Percentiles rank a stretch among this genome's conserved stretches.
Evolutionary conservation across 2,113 vertebrate species (phyloP).

Genomic region (Equus quagga): DNA sequence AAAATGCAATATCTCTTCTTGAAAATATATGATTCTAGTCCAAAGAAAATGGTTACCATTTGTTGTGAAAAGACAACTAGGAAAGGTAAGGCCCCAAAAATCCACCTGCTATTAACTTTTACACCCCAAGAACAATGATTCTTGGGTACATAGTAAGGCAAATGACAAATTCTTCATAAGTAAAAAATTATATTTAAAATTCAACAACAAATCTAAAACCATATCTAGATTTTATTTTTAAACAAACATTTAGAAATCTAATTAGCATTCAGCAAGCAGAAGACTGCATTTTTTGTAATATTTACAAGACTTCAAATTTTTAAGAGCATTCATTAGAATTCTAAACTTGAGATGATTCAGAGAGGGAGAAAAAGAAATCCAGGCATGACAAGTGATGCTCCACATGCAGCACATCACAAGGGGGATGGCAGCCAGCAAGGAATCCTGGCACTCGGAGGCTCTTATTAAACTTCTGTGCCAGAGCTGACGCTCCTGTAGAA

Average conservation of each 20-base stretch:
- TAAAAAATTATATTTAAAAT: conserved; percentile 39
- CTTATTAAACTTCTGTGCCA: background rate
- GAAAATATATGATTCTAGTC: conserved; percentile 37
- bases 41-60: conserved; percentile 38
- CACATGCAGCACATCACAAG: conserved; percentile 71
- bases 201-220: conserved; percentile 36
- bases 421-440: background rate
- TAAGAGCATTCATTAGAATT: conserved; percentile 38
- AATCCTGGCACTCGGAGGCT: background rate
- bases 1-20: conserved; percentile 14
- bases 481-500: background rate
- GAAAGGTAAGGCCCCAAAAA: background rate
- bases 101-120: conserved; percentile 26
- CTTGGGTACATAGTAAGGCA: background rate
- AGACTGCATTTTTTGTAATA: background rate
- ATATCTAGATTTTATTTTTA: background rate
- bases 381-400: conserved; percentile 1
- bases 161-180: conserved; percentile 9
- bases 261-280: conserved; percentile 39
- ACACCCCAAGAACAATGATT: conserved; percentile 29
- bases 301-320: background rate
- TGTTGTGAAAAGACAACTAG: background rate
- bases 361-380: background rate
- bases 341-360: background rate
- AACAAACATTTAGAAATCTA: conserved; percentile 28